Base-by-base conservation (phyloP, 2,113 vertebrate species). In the Pavo muticus region DNA sequence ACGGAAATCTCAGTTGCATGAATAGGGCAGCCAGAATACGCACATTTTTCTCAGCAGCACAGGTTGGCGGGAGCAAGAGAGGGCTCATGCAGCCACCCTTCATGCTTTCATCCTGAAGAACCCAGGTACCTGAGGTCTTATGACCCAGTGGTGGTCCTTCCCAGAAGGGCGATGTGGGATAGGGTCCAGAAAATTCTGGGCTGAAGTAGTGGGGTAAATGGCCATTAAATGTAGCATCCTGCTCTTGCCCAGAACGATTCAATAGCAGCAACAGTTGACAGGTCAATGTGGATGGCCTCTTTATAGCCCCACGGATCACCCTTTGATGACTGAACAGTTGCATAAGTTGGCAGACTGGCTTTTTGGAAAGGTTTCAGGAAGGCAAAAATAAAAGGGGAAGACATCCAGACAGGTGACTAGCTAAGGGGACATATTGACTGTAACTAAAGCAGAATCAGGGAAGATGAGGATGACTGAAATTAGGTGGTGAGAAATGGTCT, bases 211-310 rank as follows among this genome's bases (percentile, higher is more conserved):
- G 85, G 60, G 65, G 57, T 77, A 95, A 95, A 81, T 90, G 75
- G 44, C 44, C 93, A 88, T 86, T 94, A 95, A 94, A 95, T 88
- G 94, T 93, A 93, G 94, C 93, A 86, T 91, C 79, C 79, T 95
- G 94, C 90, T 96, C 86, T 95, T 91, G 94, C 94, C 94, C 96
- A 94, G 88, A 96, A 86, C 2, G 73, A 90, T 76, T 95, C 93
- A 77, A 64, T 40, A 77, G 75, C 75, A 77, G 75, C 29, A 23
- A 50, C 75, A 80, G 95, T 57, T 90, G 96, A 54, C 47, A 84
- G 79, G 75, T 91, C 85, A 95, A 44, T 86, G 94, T 95, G 95
- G 94, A 74, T 77, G 93, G 96, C 94, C 84, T 90, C 95, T 77
- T 94, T 88, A 96, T 50, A 97, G 94, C 95, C 95, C 91, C 96